Evolutionary conservation across 2,888 invertebrate species (phyloP), one percentile per base, ranked within the genome.

Genomic region (Poecilobothrus nobilitatus): DNA sequence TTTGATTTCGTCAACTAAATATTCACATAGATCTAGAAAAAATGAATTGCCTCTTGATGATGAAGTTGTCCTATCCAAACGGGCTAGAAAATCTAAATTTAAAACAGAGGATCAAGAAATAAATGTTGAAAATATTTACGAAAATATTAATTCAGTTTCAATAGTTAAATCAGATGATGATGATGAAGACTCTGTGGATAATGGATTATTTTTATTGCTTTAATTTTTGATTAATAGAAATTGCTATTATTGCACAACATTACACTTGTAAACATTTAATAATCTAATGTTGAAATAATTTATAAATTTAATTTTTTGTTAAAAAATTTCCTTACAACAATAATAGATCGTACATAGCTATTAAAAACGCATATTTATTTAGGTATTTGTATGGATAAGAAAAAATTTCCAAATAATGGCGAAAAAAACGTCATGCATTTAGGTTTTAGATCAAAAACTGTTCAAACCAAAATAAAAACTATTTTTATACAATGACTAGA

Each of bases 1-100:
- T 72, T 73, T 81, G 22, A 76, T 78, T 2, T 79, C 79, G 7
- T 77, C 77, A 0, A 74, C 77, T 20, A 75, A 78, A 2, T 80
- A 78, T 70, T 75, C 63, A 18, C 7, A 63, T 63, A 12, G 74
- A 63, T 75, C 76, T 15, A 74, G 70, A 22, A 74, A 76, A 4
- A 73, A 75, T 69, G 78, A 79, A 20, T 63, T 63, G 2, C 63
- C 63, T 7, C 12, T 63, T 18, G 63, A 63, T 5, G 63, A 63
- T 27, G 63, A 63, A 27, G 63, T 63, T 18, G 63, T 63, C 2
- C 27, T 63, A 18, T 63, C 63, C 12, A 63, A 63, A 27, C 27
- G 27, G 1, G 63, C 63, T 4, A 63, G 18, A 15, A 63, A 63
- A 20, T 15, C 27, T 15, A 63, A 27, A 63, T 27, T 27, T 7